Percentiles rank a stretch among this genome's conserved stretches.
Evolutionary conservation across 53 echinoderm and acorn worm genomes (phyloP).

Genomic region (Patiria pectinifera): DNA sequence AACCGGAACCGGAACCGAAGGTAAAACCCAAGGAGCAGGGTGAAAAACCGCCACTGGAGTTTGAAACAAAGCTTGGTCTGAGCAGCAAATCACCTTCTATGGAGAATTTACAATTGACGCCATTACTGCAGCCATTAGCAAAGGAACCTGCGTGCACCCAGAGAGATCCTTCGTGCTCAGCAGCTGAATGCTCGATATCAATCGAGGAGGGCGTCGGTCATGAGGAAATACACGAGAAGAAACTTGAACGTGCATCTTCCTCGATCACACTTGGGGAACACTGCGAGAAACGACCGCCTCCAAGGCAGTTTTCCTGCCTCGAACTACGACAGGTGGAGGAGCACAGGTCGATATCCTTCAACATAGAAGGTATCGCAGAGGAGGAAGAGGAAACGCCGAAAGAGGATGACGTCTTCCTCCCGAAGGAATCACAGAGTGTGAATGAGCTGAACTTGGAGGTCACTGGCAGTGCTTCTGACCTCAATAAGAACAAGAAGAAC

Average conservation of each 20-base stretch:
- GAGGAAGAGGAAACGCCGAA: constrained; percentile 35
- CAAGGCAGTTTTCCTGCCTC: constrained; percentile 87
- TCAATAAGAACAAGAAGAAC: constrained; percentile 37
- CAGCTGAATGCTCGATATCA: neutral
- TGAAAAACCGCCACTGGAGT: neutral
- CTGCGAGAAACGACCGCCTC: constrained; percentile 37
- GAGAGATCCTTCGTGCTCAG: neutral
- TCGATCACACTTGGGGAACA: constrained; percentile 61
- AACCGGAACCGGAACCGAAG: constrained; percentile 26
- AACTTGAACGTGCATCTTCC: constrained; percentile 50
- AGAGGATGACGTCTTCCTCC: constrained; percentile 54
- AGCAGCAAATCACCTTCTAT: neutral
- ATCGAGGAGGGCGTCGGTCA: constrained; percentile 17
- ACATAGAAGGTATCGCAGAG: constrained; percentile 48
- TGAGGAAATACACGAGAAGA: constrained; percentile 23
- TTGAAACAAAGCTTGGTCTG: neutral
- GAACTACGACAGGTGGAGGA: constrained; percentile 88
- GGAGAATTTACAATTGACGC: neutral
- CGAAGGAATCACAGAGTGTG: constrained; percentile 30
- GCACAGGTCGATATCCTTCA: constrained; percentile 41
- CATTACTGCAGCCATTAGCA: neutral
- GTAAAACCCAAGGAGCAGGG: neutral
- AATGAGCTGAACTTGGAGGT: constrained; percentile 52
- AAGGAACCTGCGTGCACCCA: neutral
- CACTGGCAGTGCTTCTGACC: constrained; percentile 28